Conservation (phyloP, 1,140 invertebrate genomes). For the Mycetomoellerius zeteki region DNA sequence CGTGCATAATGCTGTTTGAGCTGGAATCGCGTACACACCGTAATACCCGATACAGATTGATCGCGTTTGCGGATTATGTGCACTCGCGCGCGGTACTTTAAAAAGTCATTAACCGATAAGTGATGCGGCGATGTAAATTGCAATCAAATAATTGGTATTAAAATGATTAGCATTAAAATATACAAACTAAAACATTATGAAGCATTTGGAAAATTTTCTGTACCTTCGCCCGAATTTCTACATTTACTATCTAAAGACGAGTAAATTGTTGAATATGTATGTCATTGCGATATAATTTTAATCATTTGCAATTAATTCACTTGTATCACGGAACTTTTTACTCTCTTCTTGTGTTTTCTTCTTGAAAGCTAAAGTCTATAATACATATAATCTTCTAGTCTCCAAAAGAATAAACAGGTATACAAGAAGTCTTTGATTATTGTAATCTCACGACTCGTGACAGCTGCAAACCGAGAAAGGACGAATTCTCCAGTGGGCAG, state of each 20-base stretch:
- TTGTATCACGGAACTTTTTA: not conserved
- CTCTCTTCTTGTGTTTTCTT: not conserved
- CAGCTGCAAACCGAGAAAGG: conserved; percentile 58
- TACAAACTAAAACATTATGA: not conserved
- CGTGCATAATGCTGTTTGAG: conserved; percentile 59
- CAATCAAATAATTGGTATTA: not conserved
- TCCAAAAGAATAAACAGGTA: not conserved
- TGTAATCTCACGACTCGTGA: conserved; percentile 37
- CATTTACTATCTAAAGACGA: not conserved
- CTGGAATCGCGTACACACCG: conserved; percentile 11
- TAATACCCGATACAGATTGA: conserved; percentile 25
- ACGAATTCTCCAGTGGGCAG: conserved; percentile 55
- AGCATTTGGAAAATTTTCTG: not conserved
- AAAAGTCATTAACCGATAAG: conserved; percentile 61
- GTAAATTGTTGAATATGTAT: not conserved
- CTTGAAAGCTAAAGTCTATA: not conserved
- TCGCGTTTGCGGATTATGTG: conserved; percentile 27
- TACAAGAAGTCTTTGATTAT: conserved; percentile 50
- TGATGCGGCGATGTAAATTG: not conserved
- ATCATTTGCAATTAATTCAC: not conserved
- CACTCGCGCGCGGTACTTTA: not conserved
- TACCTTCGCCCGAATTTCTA: not conserved
- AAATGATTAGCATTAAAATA: not conserved
- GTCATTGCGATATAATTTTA: not conserved
- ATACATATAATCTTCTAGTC: not conserved